phyloP scores from a whole-genome alignment of 1,140 invertebrate genomes.

The Euura lappo region DNA sequence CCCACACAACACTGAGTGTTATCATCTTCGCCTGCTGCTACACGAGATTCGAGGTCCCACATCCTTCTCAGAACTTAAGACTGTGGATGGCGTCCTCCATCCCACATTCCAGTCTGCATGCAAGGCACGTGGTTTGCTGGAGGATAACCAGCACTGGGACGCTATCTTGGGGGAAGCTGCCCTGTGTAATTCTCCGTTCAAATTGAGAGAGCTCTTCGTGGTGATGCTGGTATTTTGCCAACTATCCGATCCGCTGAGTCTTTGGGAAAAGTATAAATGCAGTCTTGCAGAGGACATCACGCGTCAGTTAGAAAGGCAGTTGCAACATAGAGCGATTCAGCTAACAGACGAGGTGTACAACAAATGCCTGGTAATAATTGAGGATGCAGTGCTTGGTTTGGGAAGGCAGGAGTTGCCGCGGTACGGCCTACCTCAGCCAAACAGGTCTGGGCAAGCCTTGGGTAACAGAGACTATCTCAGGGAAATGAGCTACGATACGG shows the following conservation, averaged over 20 bases:
- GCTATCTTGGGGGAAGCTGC: constrained; percentile 15
- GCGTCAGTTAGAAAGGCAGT: neutral
- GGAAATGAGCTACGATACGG: constrained; percentile 9
- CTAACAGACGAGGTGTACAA: neutral
- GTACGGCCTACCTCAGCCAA: neutral
- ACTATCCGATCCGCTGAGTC: constrained; percentile 13
- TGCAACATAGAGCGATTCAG: neutral
- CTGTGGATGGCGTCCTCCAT: constrained; percentile 38
- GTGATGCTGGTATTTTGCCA: constrained; percentile 26
- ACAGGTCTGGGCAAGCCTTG: neutral
- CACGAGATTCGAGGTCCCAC: constrained; percentile 50
- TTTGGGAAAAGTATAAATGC: constrained; percentile 18
- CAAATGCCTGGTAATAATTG: neutral
- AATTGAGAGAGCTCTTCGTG: constrained; percentile 23
- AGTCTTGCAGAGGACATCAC: neutral
- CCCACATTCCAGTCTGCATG: constrained; percentile 44
- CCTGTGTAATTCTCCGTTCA: constrained; percentile 18
- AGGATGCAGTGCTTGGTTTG: constrained; percentile 28
- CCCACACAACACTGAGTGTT: constrained; percentile 52
- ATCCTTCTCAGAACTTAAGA: constrained; percentile 49
- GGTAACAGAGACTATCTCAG: constrained; percentile 9
- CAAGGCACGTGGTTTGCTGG: constrained; percentile 36
- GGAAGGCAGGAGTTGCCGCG: neutral
- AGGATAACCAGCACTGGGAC: constrained; percentile 46
- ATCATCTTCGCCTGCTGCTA: constrained; percentile 53